Percentiles rank a stretch among this genome's conserved stretches.
phyloP scores from a whole-genome alignment of 2,888 invertebrate species.

The Zaprionus lineosus region DNA sequence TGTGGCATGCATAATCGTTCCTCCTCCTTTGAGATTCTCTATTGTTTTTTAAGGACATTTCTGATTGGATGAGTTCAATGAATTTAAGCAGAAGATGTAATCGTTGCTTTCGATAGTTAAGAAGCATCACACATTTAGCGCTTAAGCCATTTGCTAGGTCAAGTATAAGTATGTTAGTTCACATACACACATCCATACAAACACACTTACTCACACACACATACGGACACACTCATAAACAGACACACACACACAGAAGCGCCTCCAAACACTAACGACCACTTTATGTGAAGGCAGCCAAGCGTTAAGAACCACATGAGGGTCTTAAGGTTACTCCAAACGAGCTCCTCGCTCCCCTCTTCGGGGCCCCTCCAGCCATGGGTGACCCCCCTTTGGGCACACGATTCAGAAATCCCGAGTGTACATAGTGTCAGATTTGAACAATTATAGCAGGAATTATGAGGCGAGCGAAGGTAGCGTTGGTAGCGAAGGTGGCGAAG shows the following conservation, averaged over 20 bases:
- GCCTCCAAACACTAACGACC: slow-evolving; percentile 19
- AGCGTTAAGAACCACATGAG: slow-evolving; percentile 56
- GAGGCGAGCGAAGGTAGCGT: no score
- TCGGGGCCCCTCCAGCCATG: no score
- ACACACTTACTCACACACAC: slow-evolving; percentile 1
- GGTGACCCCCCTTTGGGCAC: slow-evolving; percentile 21
- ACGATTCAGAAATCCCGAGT: slow-evolving; percentile 20
- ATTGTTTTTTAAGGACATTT: no score
- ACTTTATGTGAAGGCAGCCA: slow-evolving; percentile 44
- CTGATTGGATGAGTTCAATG: not conserved
- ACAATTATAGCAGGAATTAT: slow-evolving; percentile 65
- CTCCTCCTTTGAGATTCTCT: no score
- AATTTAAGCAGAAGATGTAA: not conserved
- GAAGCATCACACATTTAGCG: not conserved
- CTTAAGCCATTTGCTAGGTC: slow-evolving; percentile 33
- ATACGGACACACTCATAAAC: not conserved
- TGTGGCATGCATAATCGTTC: no score
- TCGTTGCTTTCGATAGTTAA: not conserved
- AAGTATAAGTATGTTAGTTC: slow-evolving; percentile 34
- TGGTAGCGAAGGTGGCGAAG: slow-evolving; percentile 51
- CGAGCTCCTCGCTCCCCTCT: no score
- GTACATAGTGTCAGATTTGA: slow-evolving; percentile 43
- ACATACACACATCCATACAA: slow-evolving; percentile 3
- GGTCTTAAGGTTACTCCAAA: slow-evolving; percentile 24
- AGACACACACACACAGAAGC: not conserved